Base-by-base conservation (phyloP, 2,113 vertebrate genomes). In the Tupaia tana region DNA sequence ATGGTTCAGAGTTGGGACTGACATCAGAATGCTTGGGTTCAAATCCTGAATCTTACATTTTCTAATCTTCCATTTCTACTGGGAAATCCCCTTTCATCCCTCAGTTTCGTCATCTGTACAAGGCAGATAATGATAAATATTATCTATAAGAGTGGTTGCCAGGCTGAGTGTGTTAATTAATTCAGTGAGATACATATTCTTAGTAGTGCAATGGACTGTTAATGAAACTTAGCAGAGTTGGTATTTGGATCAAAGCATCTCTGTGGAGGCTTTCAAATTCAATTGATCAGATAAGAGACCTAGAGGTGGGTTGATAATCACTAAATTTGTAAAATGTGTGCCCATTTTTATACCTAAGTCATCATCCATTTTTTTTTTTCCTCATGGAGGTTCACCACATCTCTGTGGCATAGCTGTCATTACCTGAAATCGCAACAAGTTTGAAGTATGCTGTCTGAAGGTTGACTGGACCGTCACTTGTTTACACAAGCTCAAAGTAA, bases 61-160 rank as follows among this genome's bases (percentile, higher is more conserved):
- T 93, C 75, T 63, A 63, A 15, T 29, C 43, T 43, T 25, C 7
- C 1, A 24, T 16, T 18, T 12, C 19, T 52, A 34, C 73, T 86
- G 6, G 25, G 54, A 92, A 75, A 77, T 78, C 73, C 59, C 34
- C 43, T 75, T 2, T 74, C 24, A 27, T 81, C 13, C 6, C 1
- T 86, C 87, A 13, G 22, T 94, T 92, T 96, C 63, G 31, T 43
- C 7, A 9, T 6, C 69, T n/a, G 34, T 56, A 24, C 93, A 95
- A 22, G 29, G 64, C 56, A 61, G 54, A n/a, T 69, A 8, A 11
- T 31, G 43, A 31, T 34, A 80, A 54, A 27, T 69, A 63, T 54
- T 63, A 27, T 18, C 16, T 20, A 31, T 8, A 27, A 56, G 34
- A 1, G 56, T 79, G 14, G 19, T 58, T 67, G 16, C 19, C 19